Evolutionary conservation across 2,888 invertebrate genomes (phyloP), one percentile per base, ranked within the genome.

Genomic region (Heliconius charithonia): DNA sequence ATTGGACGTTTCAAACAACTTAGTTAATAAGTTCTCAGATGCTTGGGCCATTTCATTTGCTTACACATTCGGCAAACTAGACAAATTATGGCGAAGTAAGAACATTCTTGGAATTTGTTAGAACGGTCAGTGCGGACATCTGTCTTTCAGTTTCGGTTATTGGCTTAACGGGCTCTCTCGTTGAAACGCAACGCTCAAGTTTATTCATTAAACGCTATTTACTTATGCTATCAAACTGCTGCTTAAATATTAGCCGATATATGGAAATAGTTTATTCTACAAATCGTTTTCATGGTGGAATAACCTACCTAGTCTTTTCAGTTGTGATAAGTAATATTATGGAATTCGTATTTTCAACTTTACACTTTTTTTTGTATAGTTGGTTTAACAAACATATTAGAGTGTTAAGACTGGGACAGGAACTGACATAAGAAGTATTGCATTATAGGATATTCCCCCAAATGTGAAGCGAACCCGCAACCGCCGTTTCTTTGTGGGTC

Each of bases 101-200:
- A 87, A 89, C 89, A 91, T 91, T 87, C 87, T 91, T 91, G 85
- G 86, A 83, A 89, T 89, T 88, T 87, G 88, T 89, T 88, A 82
- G 83, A 82, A 82, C 82, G 85, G 84, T 83, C 86, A 85, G 87
- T 87, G 81, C 83, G 85, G 86, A 84, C 88, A 89, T 89, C 86
- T 88, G 86, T 89, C 88, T 89, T 88, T 85, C 81, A 78, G 80
- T 85, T 86, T 85, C 81, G 78, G 80, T 85, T 86, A 87, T 87
- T 86, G 87, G 87, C 86, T 85, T 65, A 75, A 56, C n/a, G 41
- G 27, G 41, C 25, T 51, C 37, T 76, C 66, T 71, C 66, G 79
- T 65, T 69, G 27, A 29, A 45, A 76, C 56, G 67, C 67, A 59
- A n/a, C 29, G 29, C 73, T 74, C 37, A 27, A 62, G 63, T 74